A percentile compares a stretch with the other conserved stretches of the same genome.
Conservation (phyloP, 2,113 vertebrate genomes). For the Stegastes partitus region DNA sequence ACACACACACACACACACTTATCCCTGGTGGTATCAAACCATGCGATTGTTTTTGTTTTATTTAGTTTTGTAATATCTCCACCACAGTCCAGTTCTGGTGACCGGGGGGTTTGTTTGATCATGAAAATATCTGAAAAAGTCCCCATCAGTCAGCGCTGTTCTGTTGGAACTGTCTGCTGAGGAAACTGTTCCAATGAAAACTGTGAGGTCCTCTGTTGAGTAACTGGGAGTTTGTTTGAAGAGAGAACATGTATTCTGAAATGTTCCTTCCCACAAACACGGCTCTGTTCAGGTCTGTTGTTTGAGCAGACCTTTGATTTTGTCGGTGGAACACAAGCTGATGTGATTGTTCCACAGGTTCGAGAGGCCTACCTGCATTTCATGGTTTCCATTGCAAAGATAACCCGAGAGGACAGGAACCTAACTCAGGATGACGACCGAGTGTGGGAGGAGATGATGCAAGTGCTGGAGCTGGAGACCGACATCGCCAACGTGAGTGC, state of each 20-base stretch:
- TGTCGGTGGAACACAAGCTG: not conserved
- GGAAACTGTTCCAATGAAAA: not conserved
- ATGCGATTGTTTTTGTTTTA: not conserved
- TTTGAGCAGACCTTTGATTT: not conserved
- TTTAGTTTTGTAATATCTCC: not conserved
- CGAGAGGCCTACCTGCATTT: slow-evolving; percentile 94
- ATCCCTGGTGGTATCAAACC: not conserved
- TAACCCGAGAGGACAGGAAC: slow-evolving; percentile 91
- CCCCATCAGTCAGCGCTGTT: too few relatives aligned
- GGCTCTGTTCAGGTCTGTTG: not conserved
- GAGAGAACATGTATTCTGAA: not conserved
- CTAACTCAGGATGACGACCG: slow-evolving; percentile 84
- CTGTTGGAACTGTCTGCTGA: too few relatives aligned
- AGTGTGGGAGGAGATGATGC: slow-evolving; percentile 91
- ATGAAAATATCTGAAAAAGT: too few relatives aligned
- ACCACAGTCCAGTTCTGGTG: not conserved
- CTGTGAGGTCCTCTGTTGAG: not conserved
- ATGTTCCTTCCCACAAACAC: not conserved
- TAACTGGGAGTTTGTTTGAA: not conserved
- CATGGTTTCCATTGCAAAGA: slow-evolving; percentile 91
- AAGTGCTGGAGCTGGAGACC: slow-evolving; percentile 93
- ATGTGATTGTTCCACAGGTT: slow-evolving; percentile 83
- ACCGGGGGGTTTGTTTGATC: too few relatives aligned
- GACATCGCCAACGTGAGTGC: slow-evolving; percentile 93
- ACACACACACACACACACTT: not conserved